A percentile compares a stretch with the other conserved stretches of the same genome.
Evolutionary conservation across 1,140 invertebrate species (phyloP).

Genomic region (Luehdorfia chinensis): DNA sequence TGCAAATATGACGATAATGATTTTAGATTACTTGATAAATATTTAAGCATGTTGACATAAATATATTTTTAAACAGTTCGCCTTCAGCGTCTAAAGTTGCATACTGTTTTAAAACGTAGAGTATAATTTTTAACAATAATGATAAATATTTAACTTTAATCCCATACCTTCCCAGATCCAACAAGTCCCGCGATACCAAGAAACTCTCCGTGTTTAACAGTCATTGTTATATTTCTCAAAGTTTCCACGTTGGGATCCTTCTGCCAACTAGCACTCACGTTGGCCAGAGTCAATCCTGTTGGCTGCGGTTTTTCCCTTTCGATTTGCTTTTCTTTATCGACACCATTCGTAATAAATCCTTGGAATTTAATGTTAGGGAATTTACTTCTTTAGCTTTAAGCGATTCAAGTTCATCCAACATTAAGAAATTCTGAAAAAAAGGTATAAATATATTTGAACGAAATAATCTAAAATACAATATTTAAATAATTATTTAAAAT

Average conservation of each 20-base stretch:
- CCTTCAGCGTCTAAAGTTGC: too few species aligned
- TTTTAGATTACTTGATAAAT: too few species aligned
- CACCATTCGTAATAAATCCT: constrained; percentile 43
- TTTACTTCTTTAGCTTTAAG: constrained; percentile 36
- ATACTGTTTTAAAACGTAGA: too few species aligned
- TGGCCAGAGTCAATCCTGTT: constrained; percentile 68
- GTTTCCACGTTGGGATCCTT: constrained; percentile 78
- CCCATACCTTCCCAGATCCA: constrained; percentile 88
- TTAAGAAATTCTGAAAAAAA: constrained; percentile 71
- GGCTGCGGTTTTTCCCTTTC: constrained; percentile 34
- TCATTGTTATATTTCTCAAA: constrained; percentile 80
- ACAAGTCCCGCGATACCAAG: constrained; percentile 87
- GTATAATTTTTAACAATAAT: too few species aligned
- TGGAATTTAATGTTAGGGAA: constrained; percentile 31
- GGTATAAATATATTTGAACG: background rate
- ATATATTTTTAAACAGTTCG: too few species aligned
- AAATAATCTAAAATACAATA: background rate
- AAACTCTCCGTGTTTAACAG: constrained; percentile 80
- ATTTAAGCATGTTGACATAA: too few species aligned
- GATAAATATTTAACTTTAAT: too few species aligned
- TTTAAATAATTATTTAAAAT: constrained; percentile 19
- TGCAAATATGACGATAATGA: too few species aligned
- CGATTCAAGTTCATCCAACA: constrained; percentile 73
- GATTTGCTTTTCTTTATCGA: constrained; percentile 36
- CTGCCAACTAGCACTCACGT: constrained; percentile 80